Percentiles rank a stretch among this genome's conserved stretches.
These are phyloP conservation scores for Macrophya alboannulata DNA, from an alignment of 2,888 invertebrate genomes.

Conservation along the genomic window DNA sequence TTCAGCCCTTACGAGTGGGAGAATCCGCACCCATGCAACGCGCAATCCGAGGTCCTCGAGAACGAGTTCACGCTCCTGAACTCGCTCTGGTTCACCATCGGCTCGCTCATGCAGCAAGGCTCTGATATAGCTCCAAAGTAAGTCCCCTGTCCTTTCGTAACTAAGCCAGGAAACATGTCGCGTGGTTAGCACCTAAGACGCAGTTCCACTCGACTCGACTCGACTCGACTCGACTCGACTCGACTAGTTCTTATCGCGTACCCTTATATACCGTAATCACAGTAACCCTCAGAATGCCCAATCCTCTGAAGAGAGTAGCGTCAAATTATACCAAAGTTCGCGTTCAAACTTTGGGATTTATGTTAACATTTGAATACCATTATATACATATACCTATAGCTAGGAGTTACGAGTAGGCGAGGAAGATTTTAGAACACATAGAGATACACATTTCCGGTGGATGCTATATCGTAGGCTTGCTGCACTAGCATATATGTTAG, in stretches of 20 bases:
- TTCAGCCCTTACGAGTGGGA: conserved; percentile 97
- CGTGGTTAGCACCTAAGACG: conserved; percentile 17
- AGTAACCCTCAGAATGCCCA: conserved; percentile 17
- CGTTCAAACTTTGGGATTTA: background rate
- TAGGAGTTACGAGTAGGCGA: conserved; percentile 28
- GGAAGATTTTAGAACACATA: conserved; percentile 7
- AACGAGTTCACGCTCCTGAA: conserved; percentile 95
- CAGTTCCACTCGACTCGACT: background rate
- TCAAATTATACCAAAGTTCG: background rate
- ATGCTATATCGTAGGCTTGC: conserved; percentile 79
- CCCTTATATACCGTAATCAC: conserved; percentile 11
- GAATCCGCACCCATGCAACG: conserved; percentile 92
- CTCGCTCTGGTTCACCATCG: conserved; percentile 97
- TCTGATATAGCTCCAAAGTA: conserved; percentile 96
- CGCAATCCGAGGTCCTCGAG: conserved; percentile 92
- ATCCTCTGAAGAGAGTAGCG: background rate
- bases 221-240: background rate
- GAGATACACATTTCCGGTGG: conserved; percentile 54
- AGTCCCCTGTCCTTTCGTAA: conserved; percentile 79
- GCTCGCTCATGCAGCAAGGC: conserved; percentile 96
- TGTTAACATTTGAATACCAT: background rate
- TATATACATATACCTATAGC: background rate
- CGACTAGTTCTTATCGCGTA: conserved; percentile 18
- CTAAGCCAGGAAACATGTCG: conserved; percentile 37
- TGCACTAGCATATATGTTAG: conserved; percentile 71